phyloP scores from a whole-genome alignment of 2,888 invertebrate genomes.

The Lasioglossum villosulum region DNA sequence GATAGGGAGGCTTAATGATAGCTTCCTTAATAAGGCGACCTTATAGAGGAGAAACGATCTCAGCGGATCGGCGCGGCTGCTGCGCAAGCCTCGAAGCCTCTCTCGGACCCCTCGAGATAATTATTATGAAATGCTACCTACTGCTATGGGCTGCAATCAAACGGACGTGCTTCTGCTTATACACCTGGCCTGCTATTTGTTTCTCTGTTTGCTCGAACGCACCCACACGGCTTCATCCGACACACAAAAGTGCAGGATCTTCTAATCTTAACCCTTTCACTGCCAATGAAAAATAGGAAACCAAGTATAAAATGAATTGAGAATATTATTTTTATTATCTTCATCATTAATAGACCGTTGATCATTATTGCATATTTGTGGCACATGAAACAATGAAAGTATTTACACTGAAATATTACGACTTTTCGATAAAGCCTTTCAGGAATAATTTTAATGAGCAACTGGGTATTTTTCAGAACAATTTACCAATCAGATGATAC shows the following conservation, averaged over 20 bases:
- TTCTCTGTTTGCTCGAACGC: conserved; percentile 39
- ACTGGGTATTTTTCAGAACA: background rate
- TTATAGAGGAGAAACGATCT: conserved; percentile 72
- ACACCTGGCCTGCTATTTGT: conserved; percentile 62
- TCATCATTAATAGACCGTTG: no score
- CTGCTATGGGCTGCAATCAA: conserved; percentile 71
- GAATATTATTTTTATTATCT: no score
- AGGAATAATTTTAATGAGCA: background rate
- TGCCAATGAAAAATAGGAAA: background rate
- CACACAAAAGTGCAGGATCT: background rate
- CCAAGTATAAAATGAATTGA: background rate
- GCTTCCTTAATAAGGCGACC: conserved; percentile 80
- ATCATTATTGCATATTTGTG: no score
- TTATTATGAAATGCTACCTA: conserved; percentile 78
- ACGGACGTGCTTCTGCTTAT: conserved; percentile 77
- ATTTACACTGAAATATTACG: no score
- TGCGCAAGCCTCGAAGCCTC: conserved; percentile 10
- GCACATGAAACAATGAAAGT: no score
- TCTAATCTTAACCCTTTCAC: background rate
- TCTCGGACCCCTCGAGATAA: conserved; percentile 67
- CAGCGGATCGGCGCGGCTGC: conserved; percentile 57
- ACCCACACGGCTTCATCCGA: background rate
- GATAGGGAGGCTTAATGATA: conserved; percentile 81
- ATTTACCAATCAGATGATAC: no score
- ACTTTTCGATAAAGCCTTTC: no score